Evolutionary conservation across 2,797 vertebrate genomes (phyloP), one percentile per base, ranked within the genome.

Genomic region (Tragopan temminckii): DNA sequence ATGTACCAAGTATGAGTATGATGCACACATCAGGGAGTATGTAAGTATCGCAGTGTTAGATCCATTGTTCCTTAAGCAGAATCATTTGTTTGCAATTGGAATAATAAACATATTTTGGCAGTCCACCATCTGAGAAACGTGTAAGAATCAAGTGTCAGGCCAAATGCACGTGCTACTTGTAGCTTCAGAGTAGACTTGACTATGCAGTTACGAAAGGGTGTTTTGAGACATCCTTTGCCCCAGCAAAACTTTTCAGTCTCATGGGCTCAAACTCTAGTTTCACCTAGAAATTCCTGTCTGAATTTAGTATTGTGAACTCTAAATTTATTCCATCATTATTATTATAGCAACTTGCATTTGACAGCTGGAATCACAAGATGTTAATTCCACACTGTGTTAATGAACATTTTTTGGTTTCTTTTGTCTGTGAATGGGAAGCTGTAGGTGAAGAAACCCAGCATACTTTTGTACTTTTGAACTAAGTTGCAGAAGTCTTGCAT

Each of bases 401-500:
- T 24, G 40, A 74, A 86, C 72, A 69, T 0, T 23, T 69, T 80
- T 90, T 42, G 16, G 3, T n/a, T n/a, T 57, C 19, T 57, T 57
- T 57, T n/a, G 5, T 35, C 53, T 55, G 7, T 31, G 59, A 66
- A 40, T 79, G 24, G 86, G 79, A 85, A 58, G 55, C 18, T 85
- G 21, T 43, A 78, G 42, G 31, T 76, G 31, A 33, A 43, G 66
- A 88, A 81, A 33, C 62, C 15, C 40, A 72, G 24, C 31, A 57
- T 89, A 85, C 59, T 50, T 95, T 94, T 93, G 84, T 76, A 80
- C 89, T 90, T 94, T 91, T 91, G 90, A 95, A 93, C 77, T 31
- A 11, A 31, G 61, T 64, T 71, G 58, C 40, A 71, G 50, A 86
- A 83, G 50, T 63, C 72, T 92, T 93, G 67, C 87, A 64, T 63